Percentiles rank a stretch among this genome's conserved stretches.
phyloP scores from a whole-genome alignment of 1,140 invertebrate species.

The Aethina tumida region DNA sequence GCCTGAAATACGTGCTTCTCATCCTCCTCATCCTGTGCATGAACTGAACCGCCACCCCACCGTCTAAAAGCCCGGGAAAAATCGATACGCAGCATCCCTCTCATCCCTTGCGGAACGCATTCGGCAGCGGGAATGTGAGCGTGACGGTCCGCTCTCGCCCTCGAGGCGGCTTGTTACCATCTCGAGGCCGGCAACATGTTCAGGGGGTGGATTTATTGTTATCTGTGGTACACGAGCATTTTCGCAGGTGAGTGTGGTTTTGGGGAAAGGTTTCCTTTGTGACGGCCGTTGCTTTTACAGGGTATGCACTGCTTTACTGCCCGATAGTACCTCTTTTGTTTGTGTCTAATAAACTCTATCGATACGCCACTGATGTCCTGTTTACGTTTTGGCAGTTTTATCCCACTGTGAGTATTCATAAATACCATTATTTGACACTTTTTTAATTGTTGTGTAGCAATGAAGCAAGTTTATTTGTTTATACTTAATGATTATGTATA shows the following conservation, averaged over 20 bases:
- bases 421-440: no score
- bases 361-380: conserved; percentile 54
- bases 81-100: no score
- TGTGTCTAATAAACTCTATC: conserved; percentile 51
- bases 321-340: conserved; percentile 58
- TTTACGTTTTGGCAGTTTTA: conserved; percentile 72
- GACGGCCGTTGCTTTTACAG: conserved; percentile 37
- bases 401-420: conserved; percentile 56
- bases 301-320: conserved; percentile 53
- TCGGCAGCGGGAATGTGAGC: conserved; percentile 5
- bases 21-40: no score
- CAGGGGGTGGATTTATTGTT: conserved; percentile 40
- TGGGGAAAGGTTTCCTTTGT: not conserved
- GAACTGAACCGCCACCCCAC: no score
- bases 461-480: no score
- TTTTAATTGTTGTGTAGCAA: no score
- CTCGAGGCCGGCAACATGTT: conserved; percentile 3
- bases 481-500: no score
- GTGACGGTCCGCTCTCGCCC: conserved; percentile 6
- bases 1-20: no score
- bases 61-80: no score
- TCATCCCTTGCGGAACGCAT: conserved; percentile 1
- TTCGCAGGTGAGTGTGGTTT: conserved; percentile 33
- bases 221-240: conserved; percentile 49
- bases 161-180: not conserved